Conservation (phyloP, 1,140 invertebrate genomes). For the Myzus persicae region DNA sequence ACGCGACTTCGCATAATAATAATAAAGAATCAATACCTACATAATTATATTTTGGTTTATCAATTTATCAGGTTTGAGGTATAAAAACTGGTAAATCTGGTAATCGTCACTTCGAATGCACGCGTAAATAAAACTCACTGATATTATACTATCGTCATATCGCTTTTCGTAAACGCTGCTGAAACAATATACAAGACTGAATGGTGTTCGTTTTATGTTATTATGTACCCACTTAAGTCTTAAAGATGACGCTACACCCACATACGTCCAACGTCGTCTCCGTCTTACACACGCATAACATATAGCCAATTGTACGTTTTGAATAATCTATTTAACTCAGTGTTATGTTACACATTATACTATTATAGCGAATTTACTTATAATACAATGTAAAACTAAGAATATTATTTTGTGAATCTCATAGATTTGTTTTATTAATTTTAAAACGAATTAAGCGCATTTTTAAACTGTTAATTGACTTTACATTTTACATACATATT, state of each 20-base stretch:
- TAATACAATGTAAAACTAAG: background rate
- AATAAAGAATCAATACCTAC: constrained; percentile 1
- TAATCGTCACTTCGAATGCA: background rate
- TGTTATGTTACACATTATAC: background rate
- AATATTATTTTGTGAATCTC: no score
- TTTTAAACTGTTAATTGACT: background rate
- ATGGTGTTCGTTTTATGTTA: background rate
- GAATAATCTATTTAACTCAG: background rate
- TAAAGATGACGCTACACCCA: background rate
- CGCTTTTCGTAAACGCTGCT: background rate
- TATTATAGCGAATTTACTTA: background rate
- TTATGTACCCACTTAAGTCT: background rate
- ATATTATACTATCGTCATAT: background rate
- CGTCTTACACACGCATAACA: background rate
- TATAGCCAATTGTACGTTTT: background rate
- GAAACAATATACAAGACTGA: background rate
- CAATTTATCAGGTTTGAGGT: background rate
- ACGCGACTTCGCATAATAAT: background rate
- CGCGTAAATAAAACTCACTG: background rate
- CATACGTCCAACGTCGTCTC: background rate
- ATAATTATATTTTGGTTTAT: background rate
- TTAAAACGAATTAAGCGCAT: background rate
- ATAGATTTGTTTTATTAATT: background rate
- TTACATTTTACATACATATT: background rate
- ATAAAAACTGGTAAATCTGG: background rate